Conservation (phyloP, 2,888 invertebrate genomes). For the Isoperla grammatica region DNA sequence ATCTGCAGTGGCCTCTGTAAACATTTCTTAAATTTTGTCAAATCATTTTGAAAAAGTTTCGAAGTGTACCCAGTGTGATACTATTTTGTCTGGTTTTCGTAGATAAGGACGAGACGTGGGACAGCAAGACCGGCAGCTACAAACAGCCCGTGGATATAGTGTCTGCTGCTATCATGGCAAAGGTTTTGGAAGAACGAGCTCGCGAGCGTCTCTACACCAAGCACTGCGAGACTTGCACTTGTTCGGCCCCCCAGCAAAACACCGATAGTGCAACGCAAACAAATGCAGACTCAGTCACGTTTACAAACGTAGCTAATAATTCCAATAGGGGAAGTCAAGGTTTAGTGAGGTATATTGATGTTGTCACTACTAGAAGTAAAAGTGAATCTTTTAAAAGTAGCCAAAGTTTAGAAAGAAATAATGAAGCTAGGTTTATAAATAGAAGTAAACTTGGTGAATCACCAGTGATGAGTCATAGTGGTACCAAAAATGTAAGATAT, state of each 20-base stretch:
- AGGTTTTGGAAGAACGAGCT: slow-evolving; percentile 82
- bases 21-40: too few species aligned
- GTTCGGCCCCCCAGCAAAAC: slow-evolving; percentile 43
- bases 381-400: slow-evolving; percentile 8
- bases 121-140: slow-evolving; percentile 51
- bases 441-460: too few species aligned
- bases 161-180: slow-evolving; percentile 86
- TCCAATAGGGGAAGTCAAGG: slow-evolving; percentile 23
- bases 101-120: slow-evolving; percentile 36
- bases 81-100: slow-evolving; percentile 15
- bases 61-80: too few species aligned
- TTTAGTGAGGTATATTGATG: slow-evolving; percentile 22
- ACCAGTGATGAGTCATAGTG: too few species aligned
- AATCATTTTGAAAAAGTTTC: too few species aligned
- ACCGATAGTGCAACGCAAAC: slow-evolving; percentile 18
- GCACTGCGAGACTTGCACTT: slow-evolving; percentile 79
- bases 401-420: not conserved
- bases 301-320: not conserved
- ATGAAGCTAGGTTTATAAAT: not conserved
- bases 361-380: slow-evolving; percentile 15
- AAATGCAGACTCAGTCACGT: not conserved
- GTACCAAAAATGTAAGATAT: too few species aligned
- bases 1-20: too few species aligned
- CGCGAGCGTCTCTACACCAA: slow-evolving; percentile 69
- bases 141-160: slow-evolving; percentile 65